Conservation (phyloP, 2,113 vertebrate species). For the Myanophis thanlyinensis region DNA sequence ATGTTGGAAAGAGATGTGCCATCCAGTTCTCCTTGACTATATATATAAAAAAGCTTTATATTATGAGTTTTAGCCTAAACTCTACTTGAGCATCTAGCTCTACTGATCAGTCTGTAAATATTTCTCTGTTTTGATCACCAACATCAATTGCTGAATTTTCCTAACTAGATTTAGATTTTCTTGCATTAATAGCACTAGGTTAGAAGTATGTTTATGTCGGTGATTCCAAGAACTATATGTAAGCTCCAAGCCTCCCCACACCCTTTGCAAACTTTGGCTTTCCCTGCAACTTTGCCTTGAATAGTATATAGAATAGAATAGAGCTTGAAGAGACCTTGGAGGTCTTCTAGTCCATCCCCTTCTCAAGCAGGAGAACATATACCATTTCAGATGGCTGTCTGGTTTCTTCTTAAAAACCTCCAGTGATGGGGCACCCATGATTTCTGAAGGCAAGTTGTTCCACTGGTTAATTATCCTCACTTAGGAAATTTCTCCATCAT, state of each 20-base stretch:
- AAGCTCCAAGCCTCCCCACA: slow-evolving; percentile 45
- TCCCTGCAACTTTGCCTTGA: not conserved
- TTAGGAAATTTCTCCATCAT: too few species aligned
- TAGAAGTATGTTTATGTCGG: slow-evolving; percentile 50
- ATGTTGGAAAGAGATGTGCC: slow-evolving; percentile 23
- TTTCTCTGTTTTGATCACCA: slow-evolving; percentile 33
- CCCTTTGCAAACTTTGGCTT: slow-evolving; percentile 12
- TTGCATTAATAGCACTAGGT: slow-evolving; percentile 59
- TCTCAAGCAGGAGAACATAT: too few species aligned
- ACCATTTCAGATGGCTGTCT: too few species aligned
- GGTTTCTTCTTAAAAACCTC: too few species aligned
- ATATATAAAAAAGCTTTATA: slow-evolving; percentile 5
- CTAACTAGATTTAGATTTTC: slow-evolving; percentile 47
- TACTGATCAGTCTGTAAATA: not conserved
- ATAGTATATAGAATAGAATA: too few species aligned
- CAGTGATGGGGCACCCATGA: too few species aligned
- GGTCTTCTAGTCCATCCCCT: too few species aligned
- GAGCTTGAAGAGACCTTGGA: too few species aligned
- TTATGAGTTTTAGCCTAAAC: slow-evolving; percentile 30
- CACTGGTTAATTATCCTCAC: too few species aligned
- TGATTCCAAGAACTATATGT: slow-evolving; percentile 16
- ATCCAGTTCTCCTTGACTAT: not conserved
- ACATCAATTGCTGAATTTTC: slow-evolving; percentile 42
- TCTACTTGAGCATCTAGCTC: slow-evolving; percentile 38
- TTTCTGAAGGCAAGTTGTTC: too few species aligned